Conservation (phyloP, 2,797 vertebrate species). For the Semotilus atromaculatus region DNA sequence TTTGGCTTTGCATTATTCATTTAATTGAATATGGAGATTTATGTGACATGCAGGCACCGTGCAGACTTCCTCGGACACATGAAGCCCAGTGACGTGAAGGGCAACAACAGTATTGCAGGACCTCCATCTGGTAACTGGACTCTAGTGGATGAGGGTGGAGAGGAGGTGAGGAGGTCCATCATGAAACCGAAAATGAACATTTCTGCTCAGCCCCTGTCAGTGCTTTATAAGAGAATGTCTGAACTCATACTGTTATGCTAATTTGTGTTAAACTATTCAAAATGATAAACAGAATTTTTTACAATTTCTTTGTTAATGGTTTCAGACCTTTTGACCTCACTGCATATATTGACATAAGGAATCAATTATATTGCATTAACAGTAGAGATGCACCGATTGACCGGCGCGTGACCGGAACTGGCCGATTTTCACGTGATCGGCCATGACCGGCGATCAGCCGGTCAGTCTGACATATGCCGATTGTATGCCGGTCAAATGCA, state of each 20-base stretch:
- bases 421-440: too few relatives aligned
- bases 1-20: background rate
- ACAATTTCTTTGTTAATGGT: background rate
- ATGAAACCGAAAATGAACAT: background rate
- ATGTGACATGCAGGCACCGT: slow-evolving; percentile 82
- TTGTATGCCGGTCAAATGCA: too few relatives aligned
- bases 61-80: slow-evolving; percentile 91
- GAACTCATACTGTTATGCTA: background rate
- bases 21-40: slow-evolving; percentile 43
- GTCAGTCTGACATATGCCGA: too few relatives aligned
- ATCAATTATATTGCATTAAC: background rate
- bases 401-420: too few relatives aligned
- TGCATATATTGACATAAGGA: background rate
- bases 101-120: slow-evolving; percentile 72
- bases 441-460: too few relatives aligned
- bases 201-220: background rate
- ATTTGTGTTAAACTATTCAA: background rate
- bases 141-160: slow-evolving; percentile 95
- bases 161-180: slow-evolving; percentile 82
- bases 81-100: slow-evolving; percentile 87
- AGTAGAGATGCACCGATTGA: too few relatives aligned
- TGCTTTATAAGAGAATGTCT: background rate
- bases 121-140: slow-evolving; percentile 93
- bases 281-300: background rate
- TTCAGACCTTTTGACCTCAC: background rate